phyloP scores from a whole-genome alignment of 30 jellyfish, hydroid and myxozoan species.

The Aurelia coerulea region DNA sequence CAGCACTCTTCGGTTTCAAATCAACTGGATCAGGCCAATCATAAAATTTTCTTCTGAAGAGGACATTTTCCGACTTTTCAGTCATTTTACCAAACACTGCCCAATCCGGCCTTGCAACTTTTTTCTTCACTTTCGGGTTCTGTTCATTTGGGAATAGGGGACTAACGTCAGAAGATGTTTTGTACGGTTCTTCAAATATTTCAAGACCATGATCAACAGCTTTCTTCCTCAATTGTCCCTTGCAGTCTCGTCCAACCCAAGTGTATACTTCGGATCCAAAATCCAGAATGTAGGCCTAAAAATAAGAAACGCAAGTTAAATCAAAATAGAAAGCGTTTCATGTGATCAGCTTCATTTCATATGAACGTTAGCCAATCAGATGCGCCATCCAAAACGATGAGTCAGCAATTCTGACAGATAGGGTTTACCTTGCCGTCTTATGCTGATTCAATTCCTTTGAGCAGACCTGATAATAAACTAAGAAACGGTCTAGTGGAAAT shows the following conservation, averaged over 20 bases:
- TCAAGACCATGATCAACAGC: constrained; percentile 86
- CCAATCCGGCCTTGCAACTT: constrained; percentile 85
- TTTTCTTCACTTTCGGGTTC: constrained; percentile 52
- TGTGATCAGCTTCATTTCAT: too few relatives aligned
- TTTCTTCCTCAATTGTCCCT: constrained; percentile 71
- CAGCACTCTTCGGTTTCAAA: constrained; percentile 76
- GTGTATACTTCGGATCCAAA: constrained; percentile 96
- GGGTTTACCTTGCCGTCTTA: too few relatives aligned
- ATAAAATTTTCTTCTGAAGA: constrained; percentile 86
- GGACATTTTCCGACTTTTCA: constrained; percentile 89
- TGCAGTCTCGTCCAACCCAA: constrained; percentile 93
- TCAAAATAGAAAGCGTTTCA: too few relatives aligned
- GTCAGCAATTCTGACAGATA: too few relatives aligned
- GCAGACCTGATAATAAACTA: too few relatives aligned
- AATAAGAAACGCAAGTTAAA: not conserved
- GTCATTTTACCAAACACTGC: constrained; percentile 94
- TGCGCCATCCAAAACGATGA: too few relatives aligned
- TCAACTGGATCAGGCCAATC: constrained; percentile 99
- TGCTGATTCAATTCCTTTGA: too few relatives aligned
- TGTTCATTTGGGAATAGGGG: constrained; percentile 78
- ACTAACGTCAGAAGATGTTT: constrained; percentile 72
- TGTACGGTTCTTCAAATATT: constrained; percentile 71
- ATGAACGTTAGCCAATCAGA: too few relatives aligned
- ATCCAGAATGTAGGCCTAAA: constrained; percentile 96
- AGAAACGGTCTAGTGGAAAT: too few relatives aligned